Evolutionary conservation across 1,140 invertebrate species (phyloP), one percentile per base, ranked within the genome.

Genomic region (Glossosoma conforme): DNA sequence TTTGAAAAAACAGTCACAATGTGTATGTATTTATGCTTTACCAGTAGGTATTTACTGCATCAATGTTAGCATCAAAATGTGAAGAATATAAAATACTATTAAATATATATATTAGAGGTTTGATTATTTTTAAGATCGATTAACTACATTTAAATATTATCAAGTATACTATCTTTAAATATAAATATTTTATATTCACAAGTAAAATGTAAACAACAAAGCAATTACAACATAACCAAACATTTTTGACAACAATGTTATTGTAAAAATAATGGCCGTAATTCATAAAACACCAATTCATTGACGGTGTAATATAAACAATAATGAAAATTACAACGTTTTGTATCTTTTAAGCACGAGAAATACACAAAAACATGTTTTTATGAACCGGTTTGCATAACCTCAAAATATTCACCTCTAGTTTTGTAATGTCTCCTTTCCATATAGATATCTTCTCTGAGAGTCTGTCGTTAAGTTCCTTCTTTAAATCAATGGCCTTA

Each of bases 381-480:
- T 20, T 40, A 40, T 20, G 14, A 6, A 8, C 13, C 13, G 14
- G 20, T 15, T 40, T 17, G 6, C 4, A 9, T 9, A 35, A 35
- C 14, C 5, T 33, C 14, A 48, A 48, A 21, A 52, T 33, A 47
- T 40, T 52, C 52, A 79, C 77, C 67, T 91, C 87, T 9, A 96
- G 70, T 32, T 75, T 77, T 1, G 91, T 94, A n/a, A 96, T 93
- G 66, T 94, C 90, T 8, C 90, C 91, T 65, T 72, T 69, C 73
- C 78, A 87, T 43, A 87, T 67, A 2, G 81, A 82, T 15, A 89
- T 69, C 65, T 84, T 85, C 9, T 77, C 63, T n/a, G 75, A 3
- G 54, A n/a, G 49, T 77, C 59, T 15, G 78, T 65, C 41, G 60
- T 61, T 43, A 69, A 65, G 37, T 74, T n/a, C n/a, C n/a, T n/a